Evolutionary conservation across 2,888 invertebrate species (phyloP), one percentile per base, ranked within the genome.

Genomic region (Vesta saturnalis): DNA sequence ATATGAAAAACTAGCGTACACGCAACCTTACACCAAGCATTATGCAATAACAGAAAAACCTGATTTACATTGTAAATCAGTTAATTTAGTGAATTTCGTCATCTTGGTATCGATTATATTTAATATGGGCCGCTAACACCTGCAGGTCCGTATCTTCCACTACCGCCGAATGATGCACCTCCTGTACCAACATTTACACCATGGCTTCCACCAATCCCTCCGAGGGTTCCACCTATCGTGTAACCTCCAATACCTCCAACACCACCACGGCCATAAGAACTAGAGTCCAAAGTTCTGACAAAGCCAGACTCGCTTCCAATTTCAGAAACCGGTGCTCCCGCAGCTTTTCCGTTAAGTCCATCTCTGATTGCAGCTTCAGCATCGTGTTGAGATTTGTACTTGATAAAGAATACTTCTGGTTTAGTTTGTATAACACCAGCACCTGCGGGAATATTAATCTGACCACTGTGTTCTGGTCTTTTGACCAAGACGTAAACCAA

Each of bases 361-460:
- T 19, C 73, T 61, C 69, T 73, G 73, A 61, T 71, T 73, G 18
- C 72, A 69, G 46, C 43, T 52, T 69, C 70, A 22, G 64, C 74
- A 15, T 73, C 64, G 3, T 84, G 86, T 85, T 90, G 90, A 71
- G 90, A 90, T 85, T 90, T 91, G 88, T 91, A 91, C 75, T 90
- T 89, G 87, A 91, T 93, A 88, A 93, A 93, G 89, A 93, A 93
- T 69, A 93, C 93, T 85, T 94, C 93, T 67, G 93, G 93, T 86
- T 93, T 93, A 82, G 91, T 90, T 73, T 93, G 93, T 78, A 91
- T 91, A 64, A 92, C 93, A 57, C 93, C 92, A 1, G 90, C 89
- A 18, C 90, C 86, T 10, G 91, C 89, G 59, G 92, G 93, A 76
- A 93, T 89, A 77, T 88, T 85, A 83, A 93, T 90, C 77, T 93